Evolutionary conservation across 2,113 vertebrate genomes (phyloP).

Genomic region (Vombatus ursinus): DNA sequence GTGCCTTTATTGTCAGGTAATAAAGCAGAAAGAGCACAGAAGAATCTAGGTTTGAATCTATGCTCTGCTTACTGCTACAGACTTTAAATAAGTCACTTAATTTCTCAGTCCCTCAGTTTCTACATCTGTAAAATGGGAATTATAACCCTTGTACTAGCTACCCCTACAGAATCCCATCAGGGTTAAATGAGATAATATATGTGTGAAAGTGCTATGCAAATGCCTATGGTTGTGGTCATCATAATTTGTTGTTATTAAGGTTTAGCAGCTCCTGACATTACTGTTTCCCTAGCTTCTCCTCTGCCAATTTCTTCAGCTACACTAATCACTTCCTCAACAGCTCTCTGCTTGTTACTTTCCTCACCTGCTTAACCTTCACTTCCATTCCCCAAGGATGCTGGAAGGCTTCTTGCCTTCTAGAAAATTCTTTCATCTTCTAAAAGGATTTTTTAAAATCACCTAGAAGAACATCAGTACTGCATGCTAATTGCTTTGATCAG

Average conservation of each 20-base stretch:
- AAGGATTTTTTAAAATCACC: constrained; percentile 12
- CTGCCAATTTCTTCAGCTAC: background rate
- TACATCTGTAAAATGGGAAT: background rate
- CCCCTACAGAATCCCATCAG: background rate
- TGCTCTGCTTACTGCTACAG: background rate
- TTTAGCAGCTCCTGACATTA: background rate
- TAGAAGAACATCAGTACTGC: background rate
- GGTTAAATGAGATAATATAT: background rate
- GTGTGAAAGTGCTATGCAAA: background rate
- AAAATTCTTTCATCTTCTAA: constrained; percentile 34
- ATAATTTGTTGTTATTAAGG: background rate
- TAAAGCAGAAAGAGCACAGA: background rate
- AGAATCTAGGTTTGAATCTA: background rate
- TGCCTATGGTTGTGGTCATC: background rate
- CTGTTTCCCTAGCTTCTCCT: background rate
- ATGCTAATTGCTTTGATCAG: background rate
- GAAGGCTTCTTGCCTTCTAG: constrained; percentile 11
- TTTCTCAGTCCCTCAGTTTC: background rate
- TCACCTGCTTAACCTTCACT: background rate
- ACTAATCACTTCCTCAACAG: background rate
- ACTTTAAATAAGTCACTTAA: background rate
- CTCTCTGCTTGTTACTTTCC: background rate
- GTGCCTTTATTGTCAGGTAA: background rate
- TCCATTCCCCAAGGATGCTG: background rate
- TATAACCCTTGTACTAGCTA: background rate